Base-by-base conservation (phyloP, 2,888 invertebrate genomes). In the Urechis unicinctus region DNA sequence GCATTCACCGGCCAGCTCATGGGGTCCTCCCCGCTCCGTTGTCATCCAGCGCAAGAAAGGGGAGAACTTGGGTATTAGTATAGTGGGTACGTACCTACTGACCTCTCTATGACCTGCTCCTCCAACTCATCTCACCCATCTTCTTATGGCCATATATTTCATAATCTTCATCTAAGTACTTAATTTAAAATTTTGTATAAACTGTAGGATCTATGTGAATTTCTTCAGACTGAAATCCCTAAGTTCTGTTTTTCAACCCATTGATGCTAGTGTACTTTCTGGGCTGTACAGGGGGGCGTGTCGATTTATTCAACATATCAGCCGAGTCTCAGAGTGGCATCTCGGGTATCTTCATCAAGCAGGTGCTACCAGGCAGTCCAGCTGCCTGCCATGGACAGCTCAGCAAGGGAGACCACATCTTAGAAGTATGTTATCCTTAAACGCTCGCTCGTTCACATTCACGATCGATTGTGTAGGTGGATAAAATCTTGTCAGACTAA, bases 311-410 rank as follows among this genome's bases (percentile, higher is more conserved):
- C 68, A 84, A 86, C 56, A 83, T 83, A 9, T 13, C 9, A 9
- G 36, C 17, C 0, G 62, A 62, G 25, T 31, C 31, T 24, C 56
- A 87, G 53, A 85, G 82, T 59, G 82, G 83, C 50, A 85, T 95
- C 64, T 87, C 92, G 56, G 97, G 97, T 4, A 96, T 98, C 73
- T 98, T 98, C 78, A 92, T 98, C 73, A 97, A 97, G 79, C 92
- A 93, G 71, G 95, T 98, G 0, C 85, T 95, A 17, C 86, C 91
- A 1, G 87, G 91, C 61, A 94, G 93, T 79, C 95, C 97, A 0
- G 98, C 97, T 0, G 94, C 92, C 50, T 83, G 85, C 68, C 87
- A 89, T 62, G 92, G 89, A n/a, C 70, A 73, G 60, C 78, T 82
- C 24, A 81, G 91, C 87, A 88, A 88, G 54, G 92, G 92, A 1